Evolutionary conservation across 2,888 invertebrate genomes (phyloP), one percentile per base, ranked within the genome.

Genomic region (Ligdia adustata): DNA sequence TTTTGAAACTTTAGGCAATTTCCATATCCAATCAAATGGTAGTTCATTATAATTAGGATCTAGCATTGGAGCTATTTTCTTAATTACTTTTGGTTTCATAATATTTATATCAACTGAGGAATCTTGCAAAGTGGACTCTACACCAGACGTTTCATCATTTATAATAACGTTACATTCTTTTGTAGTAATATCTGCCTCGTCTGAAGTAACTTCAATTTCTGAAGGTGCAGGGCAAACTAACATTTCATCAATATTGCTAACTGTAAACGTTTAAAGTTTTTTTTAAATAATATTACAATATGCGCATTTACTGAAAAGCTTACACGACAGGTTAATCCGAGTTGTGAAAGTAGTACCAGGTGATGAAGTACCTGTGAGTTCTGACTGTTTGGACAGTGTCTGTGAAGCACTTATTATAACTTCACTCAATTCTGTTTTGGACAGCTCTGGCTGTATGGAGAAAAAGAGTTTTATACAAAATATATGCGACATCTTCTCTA

Each of bases 11-110:
- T 69, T 78, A 1, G 63, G 53, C 56, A 90, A 78, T 57, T 89
- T 89, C 35, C 72, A 28, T 31, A 62, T 62, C 88, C 88, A 89
- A 34, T 75, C 59, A 63, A 84, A 87, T 45, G 73, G 52, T 3
- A 57, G 46, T 26, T 75, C 69, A 45, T n/a, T n/a, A n/a, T 72
- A 73, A 28, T 73, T 63, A 2, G 54, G 52, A 3, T 72, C 57
- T 54, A 88, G 50, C 83, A 90, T 83, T 2, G 89, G 86, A 16
- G 62, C 41, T 13, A 82, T 46, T 66, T 74, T 83, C 48, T 64
- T 71, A 4, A 83, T 62, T 1, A 77, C 57, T 51, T 60, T 72
- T 22, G 35, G 55, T 63, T 67, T 79, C 33, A 59, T 54, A 2
- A 15, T 15, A 18, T 67, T 57, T 18, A 51, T 22, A 39, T 72